Conservation (phyloP, 2,888 invertebrate species). For the Pardosa pseudoannulata region DNA sequence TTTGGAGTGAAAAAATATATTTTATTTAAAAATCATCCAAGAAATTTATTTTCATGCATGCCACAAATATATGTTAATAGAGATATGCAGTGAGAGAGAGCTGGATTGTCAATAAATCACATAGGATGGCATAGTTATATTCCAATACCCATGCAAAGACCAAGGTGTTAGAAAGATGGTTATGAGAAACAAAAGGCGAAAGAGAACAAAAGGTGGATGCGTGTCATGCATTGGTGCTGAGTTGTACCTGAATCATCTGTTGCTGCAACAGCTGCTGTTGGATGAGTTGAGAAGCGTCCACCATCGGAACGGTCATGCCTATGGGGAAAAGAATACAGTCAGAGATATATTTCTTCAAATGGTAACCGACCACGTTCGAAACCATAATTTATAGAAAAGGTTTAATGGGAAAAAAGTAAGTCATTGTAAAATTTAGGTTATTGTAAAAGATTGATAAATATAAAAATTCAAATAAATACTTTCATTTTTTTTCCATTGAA, state of each 20-base stretch:
- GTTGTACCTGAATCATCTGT: conserved; percentile 85
- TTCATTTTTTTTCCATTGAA: no score
- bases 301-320: conserved; percentile 74
- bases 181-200: neutral
- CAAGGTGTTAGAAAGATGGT: neutral
- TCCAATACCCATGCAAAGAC: neutral
- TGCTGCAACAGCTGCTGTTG: conserved; percentile 82
- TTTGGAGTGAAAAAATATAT: neutral
- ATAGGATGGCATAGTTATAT: neutral
- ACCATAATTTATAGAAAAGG: no score
- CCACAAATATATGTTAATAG: neutral
- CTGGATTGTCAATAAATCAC: neutral
- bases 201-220: neutral
- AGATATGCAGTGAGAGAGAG: neutral
- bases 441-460: no score
- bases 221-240: neutral
- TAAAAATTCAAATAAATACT: no score
- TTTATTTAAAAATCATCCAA: neutral
- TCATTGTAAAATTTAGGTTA: no score
- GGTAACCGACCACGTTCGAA: no score
- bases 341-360: no score
- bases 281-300: conserved; percentile 74
- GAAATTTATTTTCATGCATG: neutral
- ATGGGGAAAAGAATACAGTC: neutral
- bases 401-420: no score